Evolutionary conservation across 2,888 invertebrate species (phyloP).

Genomic region (Troides aeacus): DNA sequence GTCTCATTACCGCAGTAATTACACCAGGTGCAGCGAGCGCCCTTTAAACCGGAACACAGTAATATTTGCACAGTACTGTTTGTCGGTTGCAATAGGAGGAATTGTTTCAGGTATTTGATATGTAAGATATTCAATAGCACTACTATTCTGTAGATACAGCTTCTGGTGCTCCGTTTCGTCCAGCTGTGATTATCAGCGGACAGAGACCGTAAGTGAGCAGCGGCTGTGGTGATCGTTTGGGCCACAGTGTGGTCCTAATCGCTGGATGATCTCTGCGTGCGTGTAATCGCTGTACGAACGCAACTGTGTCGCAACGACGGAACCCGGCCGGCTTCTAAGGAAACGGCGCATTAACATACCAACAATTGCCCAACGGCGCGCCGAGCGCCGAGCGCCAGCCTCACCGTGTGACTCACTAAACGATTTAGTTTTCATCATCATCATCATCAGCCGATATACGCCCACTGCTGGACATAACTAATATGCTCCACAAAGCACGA

Average conservation of each 20-base stretch:
- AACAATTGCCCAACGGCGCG: slow-evolving; percentile 17
- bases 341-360: slow-evolving; percentile 28
- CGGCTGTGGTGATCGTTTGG: neutral
- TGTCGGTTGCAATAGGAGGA: too few relatives aligned
- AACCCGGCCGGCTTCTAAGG: slow-evolving; percentile 26
- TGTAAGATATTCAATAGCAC: too few relatives aligned
- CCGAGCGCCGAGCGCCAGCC: slow-evolving; percentile 1
- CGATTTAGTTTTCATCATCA: neutral
- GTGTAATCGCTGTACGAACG: neutral
- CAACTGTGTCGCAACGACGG: slow-evolving; percentile 22
- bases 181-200: neutral
- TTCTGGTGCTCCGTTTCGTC: too few relatives aligned
- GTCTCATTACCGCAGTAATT: too few relatives aligned
- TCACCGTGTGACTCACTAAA: slow-evolving; percentile 1
- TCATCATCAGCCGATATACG: too few relatives aligned
- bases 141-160: too few relatives aligned
- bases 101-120: too few relatives aligned
- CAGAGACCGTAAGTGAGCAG: neutral
- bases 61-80: too few relatives aligned
- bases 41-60: too few relatives aligned
- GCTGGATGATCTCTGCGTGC: slow-evolving; percentile 15
- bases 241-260: slow-evolving; percentile 8
- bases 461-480: too few relatives aligned
- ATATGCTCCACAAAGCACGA: too few relatives aligned
- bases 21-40: too few relatives aligned